Evolutionary conservation across 1,140 invertebrate genomes (phyloP), one percentile per base, ranked within the genome.

Genomic region (Scaptomyza graminum): DNA sequence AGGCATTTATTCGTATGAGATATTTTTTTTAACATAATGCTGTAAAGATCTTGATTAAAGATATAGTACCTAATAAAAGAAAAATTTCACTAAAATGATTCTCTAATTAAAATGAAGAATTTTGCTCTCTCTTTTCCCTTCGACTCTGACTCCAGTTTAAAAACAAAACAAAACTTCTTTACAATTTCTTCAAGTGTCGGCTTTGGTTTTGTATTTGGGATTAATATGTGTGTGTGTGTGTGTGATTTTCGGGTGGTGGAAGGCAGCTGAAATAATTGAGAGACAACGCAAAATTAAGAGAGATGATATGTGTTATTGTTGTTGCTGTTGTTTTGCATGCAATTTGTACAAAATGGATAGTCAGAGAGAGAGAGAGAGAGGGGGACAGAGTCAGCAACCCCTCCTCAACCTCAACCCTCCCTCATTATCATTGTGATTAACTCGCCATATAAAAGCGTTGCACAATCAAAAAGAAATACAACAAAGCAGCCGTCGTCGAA

Each of bases 211-310:
- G 28, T 51, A 37, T 15, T 47, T 11, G 72, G 22, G 39, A 22
- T 55, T 47, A n/a, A n/a, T n/a, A n/a, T 57, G 44, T 65, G 54
- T 54, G 34, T 43, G 25, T 34, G 18, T 0, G 18, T 57, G 44
- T 65, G 54, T 49, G 34, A n/a, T 43, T 16, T 34, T 46, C 16
- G 67, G 62, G 49, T 67, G 55, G 64, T 34, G 41, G 67, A 47
- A 65, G 88, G 88, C 88, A 90, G 88, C 88, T 90, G 88, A 90
- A 90, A 90, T 90, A 90, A 90, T 90, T 84, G 79, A 90, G 79
- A 90, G 84, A 90, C 82, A 88, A 83, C 75, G 75, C 79, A 80
- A 74, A 68, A 76, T 79, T 79, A 82, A 70, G 57, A 74, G 79
- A 82, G 79, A 70, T 74, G 60, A 69, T 69, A 68, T 46, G 52